Conservation (phyloP, 2,797 vertebrate genomes). For the Sebastes wilsoni region DNA sequence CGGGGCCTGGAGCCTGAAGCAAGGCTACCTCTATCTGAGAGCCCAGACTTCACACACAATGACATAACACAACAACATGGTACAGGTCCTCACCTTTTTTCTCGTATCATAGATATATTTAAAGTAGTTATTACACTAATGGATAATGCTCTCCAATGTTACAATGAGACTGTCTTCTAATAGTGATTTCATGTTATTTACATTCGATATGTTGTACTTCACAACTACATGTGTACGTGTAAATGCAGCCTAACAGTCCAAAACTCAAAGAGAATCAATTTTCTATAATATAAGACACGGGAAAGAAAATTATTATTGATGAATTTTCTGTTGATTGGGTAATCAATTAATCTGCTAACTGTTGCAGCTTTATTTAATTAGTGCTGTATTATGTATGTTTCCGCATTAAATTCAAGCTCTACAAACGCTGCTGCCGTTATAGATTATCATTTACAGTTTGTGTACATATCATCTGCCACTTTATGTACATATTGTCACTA, state of each 20-base stretch:
- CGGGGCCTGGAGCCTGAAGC: constrained; percentile 25
- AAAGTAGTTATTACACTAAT: background rate
- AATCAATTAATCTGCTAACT: background rate
- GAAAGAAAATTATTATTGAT: background rate
- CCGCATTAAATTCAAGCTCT: background rate
- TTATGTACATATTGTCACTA: too few relatives aligned
- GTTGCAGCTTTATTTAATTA: background rate
- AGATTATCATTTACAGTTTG: too few relatives aligned
- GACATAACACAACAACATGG: background rate
- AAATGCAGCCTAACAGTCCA: background rate
- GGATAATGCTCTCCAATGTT: background rate
- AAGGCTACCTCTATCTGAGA: constrained; percentile 33
- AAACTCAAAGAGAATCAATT: background rate
- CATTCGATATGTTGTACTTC: background rate
- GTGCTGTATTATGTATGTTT: background rate
- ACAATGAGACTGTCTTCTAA: background rate
- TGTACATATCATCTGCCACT: too few relatives aligned
- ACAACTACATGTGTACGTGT: background rate
- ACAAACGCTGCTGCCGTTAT: background rate
- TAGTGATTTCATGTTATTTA: background rate
- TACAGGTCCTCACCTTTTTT: background rate
- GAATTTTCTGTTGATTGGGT: background rate
- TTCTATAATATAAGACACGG: background rate
- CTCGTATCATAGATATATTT: background rate
- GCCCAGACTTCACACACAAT: constrained; percentile 14